Evolutionary conservation across 2,888 invertebrate genomes (phyloP), one percentile per base, ranked within the genome.

Genomic region (Luperina nickerlii): DNA sequence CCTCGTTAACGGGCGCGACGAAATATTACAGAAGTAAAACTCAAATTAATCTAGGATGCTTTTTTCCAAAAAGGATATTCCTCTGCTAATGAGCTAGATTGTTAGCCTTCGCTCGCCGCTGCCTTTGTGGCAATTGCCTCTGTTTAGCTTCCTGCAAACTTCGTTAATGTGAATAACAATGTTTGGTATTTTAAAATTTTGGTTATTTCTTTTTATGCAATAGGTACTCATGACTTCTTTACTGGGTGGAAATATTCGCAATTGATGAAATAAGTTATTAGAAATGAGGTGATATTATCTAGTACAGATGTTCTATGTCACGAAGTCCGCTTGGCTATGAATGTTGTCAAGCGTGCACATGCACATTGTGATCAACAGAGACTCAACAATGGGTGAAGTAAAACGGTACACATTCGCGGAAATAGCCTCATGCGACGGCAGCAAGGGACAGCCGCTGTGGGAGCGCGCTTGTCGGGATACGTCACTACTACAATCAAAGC

Each of bases 41-140:
- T 94, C 88, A 92, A 95, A 95, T 94, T 95, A 94, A 95, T 94
- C 93, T 93, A 91, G 90, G 88, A 89, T 92, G 92, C 92, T 94
- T 93, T 91, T 87, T 85, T 87, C 89, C 91, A 91, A 93, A 94
- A 93, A 92, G 88, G 91, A 92, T 92, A 92, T 93, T 91, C 87
- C 90, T 81, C 88, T 90, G 89, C 94, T 96, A 96, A 96, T 96
- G 95, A 96, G 96, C 93, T 93, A 91, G 91, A 94, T 94, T 94
- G 94, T 95, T 93, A 93, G 91, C 91, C 85, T 79, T 88, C 88
- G 89, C 88, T 86, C 90, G 88, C 87, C 88, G 90, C 79, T 74
- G 90, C 90, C 92, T 93, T 92, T 94, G 93, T 92, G 91, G 90
- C 91, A 93, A 92, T 90, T 92, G 91, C 89, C 88, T 88, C 86